Percentiles rank a stretch among this genome's conserved stretches.
Evolutionary conservation across 2,888 invertebrate genomes (phyloP).

Genomic region (Agrenia bidenticulata): DNA sequence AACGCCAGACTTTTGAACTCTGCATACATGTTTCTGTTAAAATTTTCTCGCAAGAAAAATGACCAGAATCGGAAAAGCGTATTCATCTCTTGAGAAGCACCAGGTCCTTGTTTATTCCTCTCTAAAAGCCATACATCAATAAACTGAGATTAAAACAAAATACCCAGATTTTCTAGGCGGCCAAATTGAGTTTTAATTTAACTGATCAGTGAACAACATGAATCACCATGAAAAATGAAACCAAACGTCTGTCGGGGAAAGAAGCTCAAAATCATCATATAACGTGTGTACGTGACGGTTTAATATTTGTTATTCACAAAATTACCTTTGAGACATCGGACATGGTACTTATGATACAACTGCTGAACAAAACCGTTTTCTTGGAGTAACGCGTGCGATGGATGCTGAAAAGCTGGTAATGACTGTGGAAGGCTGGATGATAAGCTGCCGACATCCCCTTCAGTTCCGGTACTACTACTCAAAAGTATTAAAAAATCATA

Average conservation of each 20-base stretch:
- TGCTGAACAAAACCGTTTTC: slow-evolving; percentile 98
- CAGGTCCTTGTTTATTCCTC: slow-evolving; percentile 86
- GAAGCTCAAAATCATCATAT: slow-evolving; percentile 30
- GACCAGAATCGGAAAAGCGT: slow-evolving; percentile 99
- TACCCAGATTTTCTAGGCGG: not conserved
- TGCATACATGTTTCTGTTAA: slow-evolving; percentile 96
- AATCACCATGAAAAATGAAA: slow-evolving; percentile 18
- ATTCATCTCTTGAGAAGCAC: slow-evolving; percentile 98
- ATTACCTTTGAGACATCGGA: slow-evolving; percentile 85
- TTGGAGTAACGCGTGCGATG: slow-evolving; percentile 87
- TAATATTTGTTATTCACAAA: slow-evolving; percentile 15
- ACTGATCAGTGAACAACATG: slow-evolving; percentile 15
- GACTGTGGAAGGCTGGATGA: slow-evolving; percentile 80
- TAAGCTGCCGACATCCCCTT: slow-evolving; percentile 59
- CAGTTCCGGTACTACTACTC: slow-evolving; percentile 71
- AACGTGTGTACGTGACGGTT: too few species aligned
- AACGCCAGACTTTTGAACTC: slow-evolving; percentile 90
- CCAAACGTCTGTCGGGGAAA: slow-evolving; percentile 30
- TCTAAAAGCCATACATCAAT: slow-evolving; percentile 62
- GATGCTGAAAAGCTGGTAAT: slow-evolving; percentile 88
- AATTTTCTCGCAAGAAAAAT: slow-evolving; percentile 96
- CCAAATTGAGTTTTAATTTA: too few species aligned
- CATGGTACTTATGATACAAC: slow-evolving; percentile 94
- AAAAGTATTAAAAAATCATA: too few species aligned
- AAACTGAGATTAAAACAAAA: not conserved